Evolutionary conservation across 2,113 vertebrate genomes (phyloP).

Genomic region (Tor tambroides): DNA sequence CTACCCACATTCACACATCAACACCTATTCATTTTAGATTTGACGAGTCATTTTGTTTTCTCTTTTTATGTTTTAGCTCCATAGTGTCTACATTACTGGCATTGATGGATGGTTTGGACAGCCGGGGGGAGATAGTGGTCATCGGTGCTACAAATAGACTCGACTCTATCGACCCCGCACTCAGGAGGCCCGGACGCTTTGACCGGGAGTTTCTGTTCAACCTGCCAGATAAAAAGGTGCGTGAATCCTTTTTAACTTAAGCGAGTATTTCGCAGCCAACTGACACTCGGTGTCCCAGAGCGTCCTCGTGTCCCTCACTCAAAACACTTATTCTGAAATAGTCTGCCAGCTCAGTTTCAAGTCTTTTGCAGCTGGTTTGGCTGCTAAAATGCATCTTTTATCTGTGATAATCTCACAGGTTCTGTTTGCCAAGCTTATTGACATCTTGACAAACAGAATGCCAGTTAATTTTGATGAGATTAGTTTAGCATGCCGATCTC

Average conservation of each 20-base stretch:
- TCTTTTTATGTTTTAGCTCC: constrained; percentile 76
- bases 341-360: constrained; percentile 17
- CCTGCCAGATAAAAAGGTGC: constrained; percentile 94
- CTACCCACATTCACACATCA: neutral
- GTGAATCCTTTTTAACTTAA: neutral
- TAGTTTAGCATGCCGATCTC: neutral
- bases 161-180: constrained; percentile 99
- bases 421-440: neutral
- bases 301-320: neutral
- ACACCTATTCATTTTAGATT: neutral
- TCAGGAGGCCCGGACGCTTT: constrained; percentile 99
- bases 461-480: constrained; percentile 8
- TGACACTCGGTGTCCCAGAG: neutral
- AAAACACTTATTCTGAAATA: neutral
- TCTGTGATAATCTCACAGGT: neutral
- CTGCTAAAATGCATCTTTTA: neutral
- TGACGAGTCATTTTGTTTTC: neutral
- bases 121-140: constrained; percentile 98
- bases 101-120: constrained; percentile 99
- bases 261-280: neutral
- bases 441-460: neutral
- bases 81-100: constrained; percentile 98
- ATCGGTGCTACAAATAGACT: constrained; percentile 99
- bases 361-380: neutral
- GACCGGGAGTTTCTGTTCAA: constrained; percentile 99